These are phyloP conservation scores for Romanogobio albipinnatus DNA, from an alignment of 2,113 vertebrate species.

Conservation along the genomic window DNA sequence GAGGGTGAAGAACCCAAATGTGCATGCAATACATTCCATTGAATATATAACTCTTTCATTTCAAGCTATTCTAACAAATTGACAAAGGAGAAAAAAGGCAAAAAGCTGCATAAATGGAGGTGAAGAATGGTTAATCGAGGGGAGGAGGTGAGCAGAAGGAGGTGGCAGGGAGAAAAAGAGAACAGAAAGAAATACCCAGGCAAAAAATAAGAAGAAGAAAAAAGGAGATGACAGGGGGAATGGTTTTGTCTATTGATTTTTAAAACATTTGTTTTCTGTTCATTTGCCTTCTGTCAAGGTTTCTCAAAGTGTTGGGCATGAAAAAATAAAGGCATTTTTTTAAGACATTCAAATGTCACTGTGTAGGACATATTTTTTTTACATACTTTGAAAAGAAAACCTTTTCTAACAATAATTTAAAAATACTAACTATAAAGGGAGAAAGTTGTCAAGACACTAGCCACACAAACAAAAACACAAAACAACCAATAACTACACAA, in stretches of 20 bases:
- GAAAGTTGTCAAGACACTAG: not conserved
- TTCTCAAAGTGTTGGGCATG: not conserved
- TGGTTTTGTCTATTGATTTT: not conserved
- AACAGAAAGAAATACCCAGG: not conserved
- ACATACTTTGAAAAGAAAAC: not conserved
- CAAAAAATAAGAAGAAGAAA: not conserved
- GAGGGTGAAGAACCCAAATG: not conserved
- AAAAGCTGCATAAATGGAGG: not conserved
- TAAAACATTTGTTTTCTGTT: conserved; percentile 2
- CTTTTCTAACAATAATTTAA: not conserved
- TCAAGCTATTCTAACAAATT: conserved; percentile 10
- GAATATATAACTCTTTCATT: conserved; percentile 14
- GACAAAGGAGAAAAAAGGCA: not conserved
- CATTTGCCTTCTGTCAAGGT: not conserved
- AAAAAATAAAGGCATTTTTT: not conserved
- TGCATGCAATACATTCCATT: not conserved
- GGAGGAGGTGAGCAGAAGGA: not conserved
- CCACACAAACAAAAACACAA: not conserved
- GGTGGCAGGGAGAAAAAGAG: not conserved
- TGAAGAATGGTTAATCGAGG: conserved; percentile 33
- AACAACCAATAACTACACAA: not conserved
- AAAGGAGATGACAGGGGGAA: not conserved
- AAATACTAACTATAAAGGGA: not conserved
- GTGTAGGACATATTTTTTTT: not conserved
- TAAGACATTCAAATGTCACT: not conserved